These are phyloP conservation scores for Steinernema feltiae DNA, from an alignment of 1,140 invertebrate species.

Conservation along the genomic window DNA sequence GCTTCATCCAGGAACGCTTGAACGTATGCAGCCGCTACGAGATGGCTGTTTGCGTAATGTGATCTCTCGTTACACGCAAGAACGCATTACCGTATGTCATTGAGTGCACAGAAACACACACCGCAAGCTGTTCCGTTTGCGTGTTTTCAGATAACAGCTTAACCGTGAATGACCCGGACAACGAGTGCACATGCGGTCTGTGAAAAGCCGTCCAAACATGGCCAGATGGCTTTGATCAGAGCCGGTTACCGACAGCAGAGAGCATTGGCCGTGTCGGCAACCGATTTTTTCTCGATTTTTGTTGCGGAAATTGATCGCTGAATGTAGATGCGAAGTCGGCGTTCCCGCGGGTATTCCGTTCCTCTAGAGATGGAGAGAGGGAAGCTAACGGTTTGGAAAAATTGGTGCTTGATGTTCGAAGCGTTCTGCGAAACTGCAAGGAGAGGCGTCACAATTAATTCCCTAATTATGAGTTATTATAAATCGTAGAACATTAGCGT, in stretches of 20 bases:
- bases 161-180: background rate
- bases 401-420: background rate
- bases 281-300: background rate
- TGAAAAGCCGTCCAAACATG: background rate
- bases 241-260: background rate
- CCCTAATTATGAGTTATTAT: slow-evolving; percentile 4
- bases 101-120: background rate
- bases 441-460: background rate
- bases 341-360: slow-evolving; percentile 3
- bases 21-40: background rate
- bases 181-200: background rate
- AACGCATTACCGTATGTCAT: slow-evolving; percentile 3
- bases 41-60: background rate
- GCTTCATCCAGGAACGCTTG: background rate
- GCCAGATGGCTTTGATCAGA: slow-evolving; percentile 6
- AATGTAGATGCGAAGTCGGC: background rate
- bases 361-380: background rate
- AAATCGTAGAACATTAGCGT: background rate
- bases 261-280: background rate
- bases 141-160: background rate
- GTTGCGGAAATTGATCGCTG: background rate
- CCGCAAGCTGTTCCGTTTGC: background rate
- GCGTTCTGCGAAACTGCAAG: background rate
- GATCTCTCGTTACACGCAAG: background rate
- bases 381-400: background rate